Conservation (phyloP, 1,140 invertebrate species). For the Rhynchophorus ferrugineus region DNA sequence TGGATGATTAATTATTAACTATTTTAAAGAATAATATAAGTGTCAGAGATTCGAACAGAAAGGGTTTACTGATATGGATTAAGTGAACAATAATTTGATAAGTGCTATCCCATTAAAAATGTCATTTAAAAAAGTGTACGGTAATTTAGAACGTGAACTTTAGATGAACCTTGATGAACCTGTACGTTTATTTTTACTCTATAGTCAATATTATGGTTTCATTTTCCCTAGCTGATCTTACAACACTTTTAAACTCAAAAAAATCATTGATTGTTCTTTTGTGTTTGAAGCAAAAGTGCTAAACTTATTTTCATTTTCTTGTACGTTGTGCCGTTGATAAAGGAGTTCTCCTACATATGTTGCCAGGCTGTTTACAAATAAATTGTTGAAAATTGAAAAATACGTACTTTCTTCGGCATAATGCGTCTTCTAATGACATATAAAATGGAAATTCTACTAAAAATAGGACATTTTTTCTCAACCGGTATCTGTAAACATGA, state of each 20-base stretch:
- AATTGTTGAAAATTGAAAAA: constrained; percentile 8
- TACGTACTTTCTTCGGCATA: constrained; percentile 75
- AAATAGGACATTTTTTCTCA: no score
- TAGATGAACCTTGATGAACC: no score
- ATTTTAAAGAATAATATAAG: background rate
- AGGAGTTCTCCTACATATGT: background rate
- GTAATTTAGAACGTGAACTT: no score
- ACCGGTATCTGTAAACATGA: no score
- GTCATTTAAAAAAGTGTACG: background rate
- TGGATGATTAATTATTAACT: background rate
- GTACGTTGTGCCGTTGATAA: background rate
- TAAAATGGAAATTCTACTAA: no score
- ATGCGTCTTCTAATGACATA: constrained; percentile 76
- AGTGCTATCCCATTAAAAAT: constrained; percentile 10
- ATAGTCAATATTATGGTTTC: no score
- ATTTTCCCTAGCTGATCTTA: no score
- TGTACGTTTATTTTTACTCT: no score
- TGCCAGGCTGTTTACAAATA: background rate
- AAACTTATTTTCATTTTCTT: background rate
- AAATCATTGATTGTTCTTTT: no score
- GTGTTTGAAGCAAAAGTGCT: background rate
- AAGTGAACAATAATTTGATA: constrained; percentile 21
- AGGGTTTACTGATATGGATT: constrained; percentile 19
- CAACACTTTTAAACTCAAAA: no score
- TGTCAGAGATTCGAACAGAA: background rate